Conservation (phyloP, 2,797 vertebrate species). For the Myotis findleyi region DNA sequence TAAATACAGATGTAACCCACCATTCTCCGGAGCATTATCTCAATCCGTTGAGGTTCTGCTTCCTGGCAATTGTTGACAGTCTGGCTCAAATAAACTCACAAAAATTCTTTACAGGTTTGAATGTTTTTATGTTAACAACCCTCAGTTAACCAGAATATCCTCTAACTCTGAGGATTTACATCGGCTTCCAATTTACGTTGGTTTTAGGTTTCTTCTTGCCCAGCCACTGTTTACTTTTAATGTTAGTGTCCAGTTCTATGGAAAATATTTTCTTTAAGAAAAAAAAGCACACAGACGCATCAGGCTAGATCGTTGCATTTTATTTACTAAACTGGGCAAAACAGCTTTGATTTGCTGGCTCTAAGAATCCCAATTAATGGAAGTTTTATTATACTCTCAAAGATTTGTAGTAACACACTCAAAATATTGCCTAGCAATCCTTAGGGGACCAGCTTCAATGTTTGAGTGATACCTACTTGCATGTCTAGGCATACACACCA, state of each 20-base stretch:
- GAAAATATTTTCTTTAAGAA: slow-evolving; percentile 64
- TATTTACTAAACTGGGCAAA: slow-evolving; percentile 54
- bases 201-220: slow-evolving; percentile 71
- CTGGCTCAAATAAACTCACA: no score
- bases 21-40: no score
- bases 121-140: no score
- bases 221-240: slow-evolving; percentile 53
- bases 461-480: background rate
- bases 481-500: background rate
- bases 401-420: background rate
- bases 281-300: background rate
- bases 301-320: background rate
- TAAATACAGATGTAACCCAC: no score
- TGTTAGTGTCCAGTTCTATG: slow-evolving; percentile 53
- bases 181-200: slow-evolving; percentile 48
- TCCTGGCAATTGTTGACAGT: no score
- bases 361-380: background rate
- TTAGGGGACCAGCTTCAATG: background rate
- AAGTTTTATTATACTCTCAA: background rate
- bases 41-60: no score
- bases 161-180: background rate
- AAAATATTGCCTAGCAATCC: background rate
- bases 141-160: background rate
- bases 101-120: no score
- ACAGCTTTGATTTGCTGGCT: slow-evolving; percentile 24